Percentiles rank a stretch among this genome's conserved stretches.
Conservation (phyloP, 2,888 invertebrate genomes). For the Anoplius nigerrimus region DNA sequence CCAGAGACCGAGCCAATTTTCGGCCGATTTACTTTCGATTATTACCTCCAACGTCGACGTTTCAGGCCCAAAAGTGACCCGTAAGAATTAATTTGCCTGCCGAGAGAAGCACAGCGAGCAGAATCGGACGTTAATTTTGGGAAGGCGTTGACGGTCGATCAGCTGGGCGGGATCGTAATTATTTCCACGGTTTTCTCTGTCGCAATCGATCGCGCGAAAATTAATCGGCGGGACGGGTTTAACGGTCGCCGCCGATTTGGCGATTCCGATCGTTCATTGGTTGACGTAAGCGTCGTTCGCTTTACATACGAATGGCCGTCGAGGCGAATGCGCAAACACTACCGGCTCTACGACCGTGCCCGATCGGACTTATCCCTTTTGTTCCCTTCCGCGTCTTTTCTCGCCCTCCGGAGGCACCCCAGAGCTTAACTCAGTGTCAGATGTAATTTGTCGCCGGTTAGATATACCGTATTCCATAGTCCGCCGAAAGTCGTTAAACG, state of each 20-base stretch:
- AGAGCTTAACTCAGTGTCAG: constrained; percentile 2
- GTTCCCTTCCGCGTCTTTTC: constrained; percentile 20
- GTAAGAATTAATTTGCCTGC: too few relatives aligned
- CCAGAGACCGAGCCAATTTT: too few relatives aligned
- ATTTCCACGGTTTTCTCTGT: too few relatives aligned
- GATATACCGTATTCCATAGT: neutral
- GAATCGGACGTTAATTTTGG: too few relatives aligned
- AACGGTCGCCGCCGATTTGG: neutral
- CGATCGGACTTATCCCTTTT: constrained; percentile 54
- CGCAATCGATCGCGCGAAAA: neutral
- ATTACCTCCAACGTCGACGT: too few relatives aligned
- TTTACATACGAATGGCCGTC: constrained; percentile 15
- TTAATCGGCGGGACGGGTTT: constrained; percentile 1
- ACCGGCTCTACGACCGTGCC: constrained; percentile 55
- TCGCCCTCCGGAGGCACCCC: constrained; percentile 6
- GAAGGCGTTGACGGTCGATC: too few relatives aligned
- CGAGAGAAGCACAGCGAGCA: neutral
- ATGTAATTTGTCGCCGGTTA: constrained; percentile 8
- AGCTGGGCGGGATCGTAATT: too few relatives aligned
- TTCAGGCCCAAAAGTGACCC: too few relatives aligned
- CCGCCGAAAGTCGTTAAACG: constrained; percentile 2
- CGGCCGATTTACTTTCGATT: too few relatives aligned
- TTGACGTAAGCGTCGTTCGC: constrained; percentile 2
- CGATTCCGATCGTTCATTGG: constrained; percentile 8
- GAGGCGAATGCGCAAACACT: constrained; percentile 44